A percentile compares a stretch with the other conserved stretches of the same genome.
Conservation (phyloP, 2,113 vertebrate species). For the Buteo buteo region DNA sequence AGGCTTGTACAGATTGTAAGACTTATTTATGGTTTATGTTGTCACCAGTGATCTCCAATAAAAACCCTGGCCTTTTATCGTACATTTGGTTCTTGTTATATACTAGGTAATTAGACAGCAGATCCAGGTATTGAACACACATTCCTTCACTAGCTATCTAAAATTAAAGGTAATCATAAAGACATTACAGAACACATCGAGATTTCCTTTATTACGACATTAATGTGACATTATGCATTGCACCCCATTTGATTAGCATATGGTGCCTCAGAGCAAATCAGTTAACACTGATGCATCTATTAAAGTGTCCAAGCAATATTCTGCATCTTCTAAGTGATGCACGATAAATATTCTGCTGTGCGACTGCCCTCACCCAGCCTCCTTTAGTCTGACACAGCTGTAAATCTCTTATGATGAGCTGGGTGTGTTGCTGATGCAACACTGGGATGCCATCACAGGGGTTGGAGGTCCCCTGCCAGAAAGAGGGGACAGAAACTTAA, state of each 20-base stretch:
- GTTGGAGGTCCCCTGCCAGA: neutral
- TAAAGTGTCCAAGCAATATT: constrained; percentile 51
- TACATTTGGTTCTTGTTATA: constrained; percentile 23
- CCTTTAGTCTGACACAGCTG: neutral
- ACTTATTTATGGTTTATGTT: constrained; percentile 33
- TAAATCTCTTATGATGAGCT: neutral
- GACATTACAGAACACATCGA: constrained; percentile 42
- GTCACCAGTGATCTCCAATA: constrained; percentile 1
- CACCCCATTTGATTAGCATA: constrained; percentile 63
- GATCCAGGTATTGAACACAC: constrained; percentile 47
- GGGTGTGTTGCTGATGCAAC: neutral
- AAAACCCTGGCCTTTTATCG: constrained; percentile 11
- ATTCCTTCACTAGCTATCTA: constrained; percentile 44
- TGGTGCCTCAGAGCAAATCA: constrained; percentile 62
- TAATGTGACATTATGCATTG: constrained; percentile 61
- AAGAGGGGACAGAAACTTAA: neutral
- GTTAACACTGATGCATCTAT: constrained; percentile 59
- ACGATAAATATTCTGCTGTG: neutral
- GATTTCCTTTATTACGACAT: constrained; percentile 57
- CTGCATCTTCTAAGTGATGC: constrained; percentile 27
- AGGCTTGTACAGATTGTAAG: neutral
- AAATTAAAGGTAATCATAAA: constrained; percentile 71
- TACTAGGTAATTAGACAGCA: constrained; percentile 42
- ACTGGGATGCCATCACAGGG: neutral
- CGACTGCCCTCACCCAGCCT: neutral